These are phyloP conservation scores for Acrocyrtus sp. DNA, from an alignment of 2,888 invertebrate genomes.

Conservation along the genomic window DNA sequence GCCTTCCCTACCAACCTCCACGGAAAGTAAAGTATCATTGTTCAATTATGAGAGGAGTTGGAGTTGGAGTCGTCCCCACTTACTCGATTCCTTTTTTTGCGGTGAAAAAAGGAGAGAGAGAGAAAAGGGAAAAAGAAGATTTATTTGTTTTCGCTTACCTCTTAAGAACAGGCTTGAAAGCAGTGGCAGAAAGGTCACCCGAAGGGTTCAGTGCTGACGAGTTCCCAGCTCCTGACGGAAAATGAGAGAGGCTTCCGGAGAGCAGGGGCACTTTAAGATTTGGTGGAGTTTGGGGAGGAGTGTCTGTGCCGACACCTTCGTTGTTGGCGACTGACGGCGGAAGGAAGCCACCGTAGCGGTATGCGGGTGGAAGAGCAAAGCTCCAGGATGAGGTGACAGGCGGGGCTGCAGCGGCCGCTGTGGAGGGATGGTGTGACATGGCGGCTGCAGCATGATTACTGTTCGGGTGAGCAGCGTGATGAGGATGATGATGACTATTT, in stretches of 20 bases:
- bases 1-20: constrained; percentile 26
- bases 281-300: constrained; percentile 76
- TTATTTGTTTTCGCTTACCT: constrained; percentile 72
- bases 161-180: constrained; percentile 91
- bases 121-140: constrained; percentile 22
- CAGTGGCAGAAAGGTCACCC: constrained; percentile 69
- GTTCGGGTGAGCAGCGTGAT: constrained; percentile 51
- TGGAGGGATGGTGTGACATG: constrained; percentile 64
- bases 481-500: constrained; percentile 49
- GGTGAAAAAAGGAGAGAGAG: neutral
- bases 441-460: constrained; percentile 32
- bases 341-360: constrained; percentile 61
- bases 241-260: constrained; percentile 71
- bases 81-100: neutral
- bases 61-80: neutral
- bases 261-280: constrained; percentile 90
- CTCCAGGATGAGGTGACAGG: constrained; percentile 66
- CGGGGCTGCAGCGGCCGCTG: constrained; percentile 71
- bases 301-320: constrained; percentile 54
- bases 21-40: constrained; percentile 17
- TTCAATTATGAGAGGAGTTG: constrained; percentile 15
- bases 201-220: constrained; percentile 64
- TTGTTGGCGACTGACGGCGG: constrained; percentile 57
- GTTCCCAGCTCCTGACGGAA: constrained; percentile 60
- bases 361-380: constrained; percentile 72